Evolutionary conservation across 2,797 vertebrate species (phyloP).

Genomic region (Hafferia zeledoni): DNA sequence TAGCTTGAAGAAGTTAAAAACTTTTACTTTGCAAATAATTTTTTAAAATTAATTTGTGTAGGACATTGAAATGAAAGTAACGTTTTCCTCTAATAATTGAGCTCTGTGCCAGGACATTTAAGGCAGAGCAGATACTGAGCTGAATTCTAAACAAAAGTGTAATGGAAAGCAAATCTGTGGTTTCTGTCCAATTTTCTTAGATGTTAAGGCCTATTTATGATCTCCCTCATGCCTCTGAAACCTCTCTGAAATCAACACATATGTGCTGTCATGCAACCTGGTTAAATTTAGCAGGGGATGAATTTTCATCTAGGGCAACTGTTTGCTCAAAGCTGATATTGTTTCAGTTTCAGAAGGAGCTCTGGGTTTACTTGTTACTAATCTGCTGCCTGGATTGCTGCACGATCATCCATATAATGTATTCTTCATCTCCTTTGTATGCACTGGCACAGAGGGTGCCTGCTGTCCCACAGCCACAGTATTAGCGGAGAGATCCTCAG

Average conservation of each 20-base stretch:
- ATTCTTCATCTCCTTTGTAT: neutral
- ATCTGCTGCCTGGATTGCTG: neutral
- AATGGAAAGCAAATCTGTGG: constrained; percentile 7
- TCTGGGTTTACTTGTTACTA: neutral
- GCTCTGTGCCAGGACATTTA: neutral
- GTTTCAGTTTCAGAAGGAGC: constrained; percentile 25
- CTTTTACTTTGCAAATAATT: neutral
- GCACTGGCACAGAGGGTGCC: neutral
- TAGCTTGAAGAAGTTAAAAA: neutral
- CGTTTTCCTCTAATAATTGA: constrained; percentile 18
- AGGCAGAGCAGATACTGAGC: constrained; percentile 37
- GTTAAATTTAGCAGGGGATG: constrained; percentile 66
- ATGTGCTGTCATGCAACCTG: constrained; percentile 70
- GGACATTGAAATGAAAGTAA: neutral
- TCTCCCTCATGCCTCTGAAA: constrained; percentile 65
- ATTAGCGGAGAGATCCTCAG: neutral
- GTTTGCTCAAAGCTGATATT: constrained; percentile 47
- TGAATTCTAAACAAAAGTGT: constrained; percentile 55
- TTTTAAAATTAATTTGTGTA: neutral
- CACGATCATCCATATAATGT: accelerated
- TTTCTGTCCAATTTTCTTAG: constrained; percentile 60
- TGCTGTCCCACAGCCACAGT: accelerated
- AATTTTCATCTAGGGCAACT: constrained; percentile 67
- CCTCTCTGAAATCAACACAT: constrained; percentile 69
- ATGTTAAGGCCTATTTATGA: constrained; percentile 70